Base-by-base conservation (phyloP, 2,888 invertebrate genomes). In the Helicoverpa assulta region DNA sequence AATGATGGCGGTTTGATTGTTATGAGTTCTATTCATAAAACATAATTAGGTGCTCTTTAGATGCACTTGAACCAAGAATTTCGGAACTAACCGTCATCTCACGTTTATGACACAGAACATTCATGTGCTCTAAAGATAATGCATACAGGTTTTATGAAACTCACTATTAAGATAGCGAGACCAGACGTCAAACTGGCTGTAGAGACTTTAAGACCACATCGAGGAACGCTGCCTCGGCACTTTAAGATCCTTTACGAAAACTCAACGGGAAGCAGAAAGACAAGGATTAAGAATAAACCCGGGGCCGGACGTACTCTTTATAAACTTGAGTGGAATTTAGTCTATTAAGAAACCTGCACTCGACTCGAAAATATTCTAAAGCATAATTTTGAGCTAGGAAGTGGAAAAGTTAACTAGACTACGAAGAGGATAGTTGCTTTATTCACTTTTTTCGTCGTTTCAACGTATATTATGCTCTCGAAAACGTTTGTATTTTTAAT, bases 261-360 rank as follows among this genome's bases (percentile, higher is more conserved):
- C 71, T 65, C 50, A 58, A 50, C 53, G 63, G 65, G 52, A 62
- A 60, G 43, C 74, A 63, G 59, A 52, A 63, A 71, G 75, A 66
- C 67, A 59, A 72, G 75, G 78, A 80, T 80, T 78, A 75, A 78
- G 63, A 61, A 66, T 67, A 78, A 78, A 62, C 65, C 75, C 47
- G 58, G 55, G 50, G 54, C 43, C 47, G 75, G 64, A 73, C 65
- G 70, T 67, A 47, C 56, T 58, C 55, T 26, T 73, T 73, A 72
- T 72, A 64, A 61, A 58, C 67, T 80, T 70, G 54, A 75, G 59
- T 65, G 52, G 67, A 73, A 62, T 73, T 66, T 58, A 60, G 62
- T 63, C 69, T 68, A 70, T 73, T 73, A 76, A 65, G 61, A 63
- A 67, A 71, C 65, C 57, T 63, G 56, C 56, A 70, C 56, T 79